Evolutionary conservation across 2,113 vertebrate genomes (phyloP).

Genomic region (Colossoma macropomum): DNA sequence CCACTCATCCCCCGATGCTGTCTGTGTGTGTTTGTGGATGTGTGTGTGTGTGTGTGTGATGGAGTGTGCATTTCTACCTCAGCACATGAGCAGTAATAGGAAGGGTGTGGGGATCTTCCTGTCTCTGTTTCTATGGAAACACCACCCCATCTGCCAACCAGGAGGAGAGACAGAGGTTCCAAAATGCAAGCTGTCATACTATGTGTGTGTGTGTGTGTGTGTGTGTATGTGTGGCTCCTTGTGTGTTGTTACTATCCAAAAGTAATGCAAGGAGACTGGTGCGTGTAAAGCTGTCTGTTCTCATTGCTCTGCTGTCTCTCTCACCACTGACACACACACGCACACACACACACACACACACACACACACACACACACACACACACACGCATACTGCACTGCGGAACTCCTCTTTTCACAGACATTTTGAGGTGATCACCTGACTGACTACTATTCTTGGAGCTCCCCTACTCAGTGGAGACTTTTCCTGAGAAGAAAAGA

Average conservation of each 20-base stretch:
- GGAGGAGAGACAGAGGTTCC: conserved; percentile 48
- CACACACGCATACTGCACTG: conserved; percentile 46
- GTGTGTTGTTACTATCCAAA: conserved; percentile 54
- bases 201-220: conserved; percentile 49
- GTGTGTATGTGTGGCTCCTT: conserved; percentile 27
- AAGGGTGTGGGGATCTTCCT: conserved; percentile 49
- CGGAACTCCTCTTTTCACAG: conserved; percentile 39
- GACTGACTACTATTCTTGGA: conserved; percentile 54
- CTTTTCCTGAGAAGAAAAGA: conserved; percentile 16
- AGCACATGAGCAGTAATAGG: conserved; percentile 41
- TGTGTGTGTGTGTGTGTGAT: conserved; percentile 26
- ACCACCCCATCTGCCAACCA: conserved; percentile 53
- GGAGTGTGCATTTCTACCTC: conserved; percentile 26
- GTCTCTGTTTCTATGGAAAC: conserved; percentile 63
- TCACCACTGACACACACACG: conserved; percentile 67
- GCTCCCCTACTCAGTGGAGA: conserved; percentile 25
- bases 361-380: conserved; percentile 50
- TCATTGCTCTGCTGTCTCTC: conserved; percentile 66
- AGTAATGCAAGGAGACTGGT: conserved; percentile 59
- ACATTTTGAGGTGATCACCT: conserved; percentile 52
- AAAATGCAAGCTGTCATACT: conserved; percentile 60
- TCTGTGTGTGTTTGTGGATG: not conserved
- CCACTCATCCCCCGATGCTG: not conserved
- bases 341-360: conserved; percentile 60
- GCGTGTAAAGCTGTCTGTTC: conserved; percentile 61